These are phyloP conservation scores for Sinocyclocheilus rhinocerous DNA, from an alignment of 2,113 vertebrate species.

Conservation along the genomic window DNA sequence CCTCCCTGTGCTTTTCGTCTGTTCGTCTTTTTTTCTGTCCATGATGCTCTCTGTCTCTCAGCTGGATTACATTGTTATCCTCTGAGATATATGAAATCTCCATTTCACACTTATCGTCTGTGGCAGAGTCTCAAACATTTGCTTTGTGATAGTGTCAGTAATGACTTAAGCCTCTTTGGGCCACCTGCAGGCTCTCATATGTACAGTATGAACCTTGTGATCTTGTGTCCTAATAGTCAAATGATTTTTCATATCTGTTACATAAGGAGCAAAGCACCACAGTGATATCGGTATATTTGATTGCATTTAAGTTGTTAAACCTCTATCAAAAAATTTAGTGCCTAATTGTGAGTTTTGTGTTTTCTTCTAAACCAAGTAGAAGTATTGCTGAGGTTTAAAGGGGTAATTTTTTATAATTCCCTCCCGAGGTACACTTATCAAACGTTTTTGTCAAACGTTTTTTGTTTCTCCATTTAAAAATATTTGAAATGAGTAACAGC, in stretches of 20 bases:
- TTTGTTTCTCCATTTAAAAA: not conserved
- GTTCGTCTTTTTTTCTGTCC: conserved; percentile 27
- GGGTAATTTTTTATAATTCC: not conserved
- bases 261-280: not conserved
- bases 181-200: conserved; percentile 24
- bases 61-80: conserved; percentile 48
- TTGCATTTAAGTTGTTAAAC: not conserved
- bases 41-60: conserved; percentile 22
- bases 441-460: not conserved
- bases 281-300: not conserved
- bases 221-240: conserved; percentile 27
- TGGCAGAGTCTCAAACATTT: conserved; percentile 43
- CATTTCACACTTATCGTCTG: conserved; percentile 48
- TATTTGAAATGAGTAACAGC: not conserved
- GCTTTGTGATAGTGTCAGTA: conserved; percentile 43
- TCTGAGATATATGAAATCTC: conserved; percentile 54
- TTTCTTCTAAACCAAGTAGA: no score
- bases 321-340: not conserved
- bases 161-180: conserved; percentile 47
- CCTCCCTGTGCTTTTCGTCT: not conserved
- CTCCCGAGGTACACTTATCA: not conserved
- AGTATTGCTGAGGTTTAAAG: no score
- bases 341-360: no score
- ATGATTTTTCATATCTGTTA: conserved; percentile 8
- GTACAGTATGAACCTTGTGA: conserved; percentile 35